Evolutionary conservation across 1,140 invertebrate genomes (phyloP).

Genomic region (Theocolax elegans): DNA sequence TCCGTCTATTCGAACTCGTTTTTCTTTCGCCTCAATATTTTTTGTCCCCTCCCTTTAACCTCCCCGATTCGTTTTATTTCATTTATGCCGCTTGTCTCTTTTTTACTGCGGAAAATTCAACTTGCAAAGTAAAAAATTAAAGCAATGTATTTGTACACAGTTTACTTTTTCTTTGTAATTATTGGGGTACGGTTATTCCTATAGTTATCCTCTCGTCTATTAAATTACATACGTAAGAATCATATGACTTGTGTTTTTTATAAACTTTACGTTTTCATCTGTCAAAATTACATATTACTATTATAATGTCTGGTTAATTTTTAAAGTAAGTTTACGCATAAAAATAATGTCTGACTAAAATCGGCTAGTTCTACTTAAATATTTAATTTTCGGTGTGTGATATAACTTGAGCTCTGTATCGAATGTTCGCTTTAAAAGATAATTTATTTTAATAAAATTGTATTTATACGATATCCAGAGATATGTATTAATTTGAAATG

Average conservation of each 20-base stretch:
- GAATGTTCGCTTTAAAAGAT: too few relatives aligned
- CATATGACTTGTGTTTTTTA: too few relatives aligned
- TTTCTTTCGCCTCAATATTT: conserved; percentile 29
- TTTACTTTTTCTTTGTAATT: neutral
- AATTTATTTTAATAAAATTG: too few relatives aligned
- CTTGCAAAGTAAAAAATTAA: conserved; percentile 15
- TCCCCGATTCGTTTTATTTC: neutral
- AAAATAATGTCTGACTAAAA: neutral
- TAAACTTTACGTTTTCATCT: too few relatives aligned
- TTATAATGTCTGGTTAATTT: too few relatives aligned
- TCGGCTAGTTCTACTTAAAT: neutral
- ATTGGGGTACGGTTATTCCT: too few relatives aligned
- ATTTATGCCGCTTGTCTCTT: neutral
- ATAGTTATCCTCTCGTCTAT: too few relatives aligned
- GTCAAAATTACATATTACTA: too few relatives aligned
- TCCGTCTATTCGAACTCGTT: conserved; percentile 23
- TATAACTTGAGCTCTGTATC: neutral
- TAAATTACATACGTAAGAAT: too few relatives aligned
- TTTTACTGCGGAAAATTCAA: neutral
- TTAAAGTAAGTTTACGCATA: neutral
- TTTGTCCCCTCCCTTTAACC: conserved; percentile 17
- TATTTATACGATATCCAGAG: too few relatives aligned
- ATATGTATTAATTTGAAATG: too few relatives aligned
- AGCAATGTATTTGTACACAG: neutral
- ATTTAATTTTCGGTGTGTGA: neutral